Percentiles rank a stretch among this genome's conserved stretches.
Conservation (phyloP, 2,888 invertebrate species). For the Pyrrhosoma nymphula region DNA sequence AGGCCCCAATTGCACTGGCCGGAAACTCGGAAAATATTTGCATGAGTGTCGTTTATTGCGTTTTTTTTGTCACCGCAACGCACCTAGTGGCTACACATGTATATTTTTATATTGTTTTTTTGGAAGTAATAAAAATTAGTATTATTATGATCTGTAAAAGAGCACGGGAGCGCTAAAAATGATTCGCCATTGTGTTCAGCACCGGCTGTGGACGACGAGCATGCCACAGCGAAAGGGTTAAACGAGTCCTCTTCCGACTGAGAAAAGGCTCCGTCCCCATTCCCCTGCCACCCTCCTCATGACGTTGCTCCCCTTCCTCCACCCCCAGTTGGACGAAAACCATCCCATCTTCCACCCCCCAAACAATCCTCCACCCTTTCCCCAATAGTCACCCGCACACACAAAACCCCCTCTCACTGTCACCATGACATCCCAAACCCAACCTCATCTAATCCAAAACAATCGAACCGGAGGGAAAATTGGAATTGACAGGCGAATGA, state of each 20-base stretch:
- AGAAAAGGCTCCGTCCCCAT: not conserved
- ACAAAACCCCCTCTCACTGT: not conserved
- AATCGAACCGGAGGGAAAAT: constrained; percentile 64
- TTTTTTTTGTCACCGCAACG: too few relatives aligned
- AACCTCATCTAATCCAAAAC: constrained; percentile 63
- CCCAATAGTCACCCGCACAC: not conserved
- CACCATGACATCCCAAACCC: constrained; percentile 44
- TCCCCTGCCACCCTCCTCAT: not conserved
- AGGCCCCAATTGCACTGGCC: too few relatives aligned
- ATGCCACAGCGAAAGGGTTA: not conserved
- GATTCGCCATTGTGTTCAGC: too few relatives aligned
- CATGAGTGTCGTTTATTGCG: too few relatives aligned
- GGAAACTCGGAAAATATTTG: too few relatives aligned
- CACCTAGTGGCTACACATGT: too few relatives aligned
- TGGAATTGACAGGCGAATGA: constrained; percentile 65
- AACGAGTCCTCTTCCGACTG: not conserved
- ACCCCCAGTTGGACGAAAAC: not conserved
- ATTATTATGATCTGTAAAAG: too few relatives aligned
- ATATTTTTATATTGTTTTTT: too few relatives aligned
- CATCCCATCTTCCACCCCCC: not conserved
- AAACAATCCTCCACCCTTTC: constrained; percentile 13
- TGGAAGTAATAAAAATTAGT: too few relatives aligned
- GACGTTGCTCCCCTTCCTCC: not conserved
- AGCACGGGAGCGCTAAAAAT: too few relatives aligned
- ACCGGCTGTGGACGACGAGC: not conserved